A percentile compares a stretch with the other conserved stretches of the same genome.
Evolutionary conservation across 35 echinoderm and acorn worm species (phyloP).

Genomic region (Apostichopus californicus): DNA sequence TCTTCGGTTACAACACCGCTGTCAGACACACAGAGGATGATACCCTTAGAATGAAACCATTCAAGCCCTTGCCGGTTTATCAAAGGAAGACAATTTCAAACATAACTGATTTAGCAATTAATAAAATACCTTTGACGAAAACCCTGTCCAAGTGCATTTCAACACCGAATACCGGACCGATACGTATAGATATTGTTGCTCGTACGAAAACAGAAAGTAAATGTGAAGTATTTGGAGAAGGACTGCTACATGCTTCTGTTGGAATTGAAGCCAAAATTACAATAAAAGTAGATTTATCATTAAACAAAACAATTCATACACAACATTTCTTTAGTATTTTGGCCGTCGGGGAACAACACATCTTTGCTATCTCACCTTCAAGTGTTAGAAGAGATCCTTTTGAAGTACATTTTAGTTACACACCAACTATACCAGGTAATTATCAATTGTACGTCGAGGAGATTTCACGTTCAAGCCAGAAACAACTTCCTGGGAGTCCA

Average conservation of each 20-base stretch:
- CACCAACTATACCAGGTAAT: conserved; percentile 2
- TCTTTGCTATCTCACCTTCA: not conserved
- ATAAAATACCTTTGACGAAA: no score
- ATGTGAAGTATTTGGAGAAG: not conserved
- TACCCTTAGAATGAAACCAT: no score
- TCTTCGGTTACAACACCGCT: no score
- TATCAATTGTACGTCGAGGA: conserved; percentile 36
- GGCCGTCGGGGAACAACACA: conserved; percentile 10
- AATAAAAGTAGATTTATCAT: not conserved
- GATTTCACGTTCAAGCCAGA: not conserved
- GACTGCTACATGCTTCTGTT: not conserved
- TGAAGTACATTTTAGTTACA: conserved; percentile 1
- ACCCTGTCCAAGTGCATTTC: not conserved
- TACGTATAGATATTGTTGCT: not conserved
- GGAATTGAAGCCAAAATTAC: not conserved
- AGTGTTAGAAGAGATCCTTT: not conserved
- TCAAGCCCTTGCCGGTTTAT: no score
- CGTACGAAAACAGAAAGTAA: not conserved
- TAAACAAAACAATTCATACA: not conserved
- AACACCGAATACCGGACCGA: not conserved
- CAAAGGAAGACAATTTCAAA: no score
- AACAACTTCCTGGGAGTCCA: conserved; percentile 13
- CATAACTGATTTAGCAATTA: no score
- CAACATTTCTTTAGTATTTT: conserved; percentile 22
- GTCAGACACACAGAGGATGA: no score